Evolutionary conservation across 1,140 invertebrate genomes (phyloP).

Genomic region (Medauroidea extradentata): DNA sequence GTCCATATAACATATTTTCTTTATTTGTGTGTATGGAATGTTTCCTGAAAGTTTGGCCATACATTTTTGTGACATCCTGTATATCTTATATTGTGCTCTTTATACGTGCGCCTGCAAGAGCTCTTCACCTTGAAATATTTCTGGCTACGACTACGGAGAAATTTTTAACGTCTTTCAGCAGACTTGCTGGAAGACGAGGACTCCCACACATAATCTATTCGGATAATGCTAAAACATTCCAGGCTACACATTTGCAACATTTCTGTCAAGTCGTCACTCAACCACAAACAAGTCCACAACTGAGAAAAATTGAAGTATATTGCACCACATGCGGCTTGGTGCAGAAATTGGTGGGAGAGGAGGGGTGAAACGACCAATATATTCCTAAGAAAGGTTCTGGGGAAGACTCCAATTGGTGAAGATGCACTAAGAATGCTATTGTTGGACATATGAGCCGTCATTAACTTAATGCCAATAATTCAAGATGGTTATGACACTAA

Average conservation of each 20-base stretch:
- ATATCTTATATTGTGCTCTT: neutral
- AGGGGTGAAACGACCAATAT: neutral
- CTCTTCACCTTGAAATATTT: neutral
- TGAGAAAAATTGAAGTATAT: neutral
- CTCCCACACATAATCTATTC: neutral
- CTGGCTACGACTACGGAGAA: neutral
- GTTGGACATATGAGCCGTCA: neutral
- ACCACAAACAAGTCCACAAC: neutral
- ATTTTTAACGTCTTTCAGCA: neutral
- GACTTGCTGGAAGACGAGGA: neutral
- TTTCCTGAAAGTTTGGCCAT: no score
- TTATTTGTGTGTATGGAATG: no score
- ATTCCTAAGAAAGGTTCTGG: neutral
- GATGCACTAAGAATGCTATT: neutral
- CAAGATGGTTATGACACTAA: neutral
- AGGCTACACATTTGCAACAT: neutral
- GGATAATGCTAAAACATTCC: neutral
- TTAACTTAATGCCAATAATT: neutral
- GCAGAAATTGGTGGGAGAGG: neutral
- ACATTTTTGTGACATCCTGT: no score
- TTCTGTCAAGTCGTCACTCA: neutral
- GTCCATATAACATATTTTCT: no score
- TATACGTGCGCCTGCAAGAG: neutral
- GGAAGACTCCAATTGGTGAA: neutral
- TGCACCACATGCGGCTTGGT: neutral